phyloP scores from a whole-genome alignment of 2,888 invertebrate genomes.

The Hydrotaea diabolus region DNA sequence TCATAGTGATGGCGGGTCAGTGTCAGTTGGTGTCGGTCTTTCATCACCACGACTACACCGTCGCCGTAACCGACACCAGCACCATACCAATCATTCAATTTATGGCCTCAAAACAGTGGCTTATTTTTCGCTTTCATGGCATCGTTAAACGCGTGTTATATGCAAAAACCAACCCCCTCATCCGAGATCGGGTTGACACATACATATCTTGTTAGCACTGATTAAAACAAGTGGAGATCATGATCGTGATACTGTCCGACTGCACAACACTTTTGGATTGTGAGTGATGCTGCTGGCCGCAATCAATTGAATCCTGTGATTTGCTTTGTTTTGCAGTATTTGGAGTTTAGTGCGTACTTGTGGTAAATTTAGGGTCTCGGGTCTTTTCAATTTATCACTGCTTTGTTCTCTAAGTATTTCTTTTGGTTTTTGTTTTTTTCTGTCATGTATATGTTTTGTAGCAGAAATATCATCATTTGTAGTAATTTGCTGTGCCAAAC shows the following conservation, averaged over 20 bases:
- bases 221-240: constrained; percentile 38
- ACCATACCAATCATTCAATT: constrained; percentile 63
- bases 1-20: not conserved
- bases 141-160: not conserved
- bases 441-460: not conserved
- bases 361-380: constrained; percentile 32
- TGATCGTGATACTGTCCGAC: constrained; percentile 26
- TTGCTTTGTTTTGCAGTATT: not conserved
- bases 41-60: constrained; percentile 7
- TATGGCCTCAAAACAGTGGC: constrained; percentile 20
- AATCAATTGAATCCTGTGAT: constrained; percentile 26
- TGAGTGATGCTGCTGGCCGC: not conserved
- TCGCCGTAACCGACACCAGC: not conserved
- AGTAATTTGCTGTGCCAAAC: not conserved
- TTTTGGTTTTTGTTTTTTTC: not conserved
- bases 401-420: not conserved
- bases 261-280: not conserved
- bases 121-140: not conserved
- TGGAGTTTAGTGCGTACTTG: constrained; percentile 46
- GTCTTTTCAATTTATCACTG: constrained; percentile 31
- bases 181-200: not conserved
- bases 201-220: constrained; percentile 2
- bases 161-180: constrained; percentile 30
- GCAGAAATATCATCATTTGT: constrained; percentile 43
- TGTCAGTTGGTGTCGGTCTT: constrained; percentile 24